Base-by-base conservation (phyloP, 2,888 invertebrate species). In the Hirtodrosophila confusa region DNA sequence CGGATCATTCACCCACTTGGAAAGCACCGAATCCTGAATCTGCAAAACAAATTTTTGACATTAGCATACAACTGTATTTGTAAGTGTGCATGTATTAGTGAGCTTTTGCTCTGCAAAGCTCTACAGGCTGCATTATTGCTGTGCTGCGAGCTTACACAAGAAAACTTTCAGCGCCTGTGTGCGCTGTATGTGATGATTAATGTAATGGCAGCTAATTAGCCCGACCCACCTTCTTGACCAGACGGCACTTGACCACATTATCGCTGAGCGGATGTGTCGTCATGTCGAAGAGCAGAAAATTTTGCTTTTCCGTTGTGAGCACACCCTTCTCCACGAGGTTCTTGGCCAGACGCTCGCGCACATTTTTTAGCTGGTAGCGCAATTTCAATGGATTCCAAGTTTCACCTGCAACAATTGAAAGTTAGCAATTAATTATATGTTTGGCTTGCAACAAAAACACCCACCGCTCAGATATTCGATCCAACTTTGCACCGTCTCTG, bases 301-400 rank as follows among this genome's bases (percentile, higher is more conserved):
- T 99, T 93, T 99, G 99, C 93, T 99, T 99, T 92, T 99, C 99
- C 64, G 99, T 99, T 68, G 99, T 99, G 80, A 99, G 94, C 40
- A 99, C 99, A 78, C 99, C 99, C 92, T 99, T 99, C 92, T 99
- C 99, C 36, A 99, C 99, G 87, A 99, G 94, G 93, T 99, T 99
- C 92, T 99, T 99, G 44, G 99, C 99, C 90, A 99, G 94, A 89
- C 99, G 94, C 93, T 99, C 99, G 80, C 99, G 94, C 3, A 99
- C 99, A 93, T 99, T 99, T 92, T 99, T 97, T 90, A 99, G 93
- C 92, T 99, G 99, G 93, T 99, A 99, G 89, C 97, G 95, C 84
- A 99, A 93, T 92, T 99, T 99, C 90, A 99, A 93, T 33, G 99
- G 99, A 93, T 99, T 99, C 99, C 99, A 99, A 80, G 99, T 99